A percentile compares a stretch with the other conserved stretches of the same genome.
phyloP scores from a whole-genome alignment of 2,888 invertebrate species.

The Pogonocherus hispidulus region DNA sequence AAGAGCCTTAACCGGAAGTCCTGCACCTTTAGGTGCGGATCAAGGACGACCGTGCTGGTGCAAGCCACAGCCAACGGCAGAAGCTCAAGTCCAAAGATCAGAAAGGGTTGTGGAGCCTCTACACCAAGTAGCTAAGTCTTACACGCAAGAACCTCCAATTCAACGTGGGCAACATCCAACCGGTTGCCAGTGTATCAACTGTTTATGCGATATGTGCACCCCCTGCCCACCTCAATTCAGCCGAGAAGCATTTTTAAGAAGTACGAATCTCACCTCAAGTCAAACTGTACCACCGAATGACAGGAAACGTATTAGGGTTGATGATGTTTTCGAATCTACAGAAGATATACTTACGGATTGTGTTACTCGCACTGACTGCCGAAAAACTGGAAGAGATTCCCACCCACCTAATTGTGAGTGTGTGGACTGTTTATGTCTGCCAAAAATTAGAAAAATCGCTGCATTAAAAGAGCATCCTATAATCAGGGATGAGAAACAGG shows the following conservation, averaged over 20 bases:
- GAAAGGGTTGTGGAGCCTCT: not conserved
- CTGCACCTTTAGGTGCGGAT: constrained; percentile 10
- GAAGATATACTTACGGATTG: not conserved
- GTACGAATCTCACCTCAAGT: not conserved
- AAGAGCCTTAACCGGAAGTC: constrained; percentile 25
- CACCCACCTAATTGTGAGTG: constrained; percentile 53
- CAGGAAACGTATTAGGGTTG: constrained; percentile 30
- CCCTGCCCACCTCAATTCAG: constrained; percentile 20
- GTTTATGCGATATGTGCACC: constrained; percentile 34
- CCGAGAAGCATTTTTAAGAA: not conserved
- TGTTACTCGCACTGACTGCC: not conserved
- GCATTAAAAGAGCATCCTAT: constrained; percentile 48
- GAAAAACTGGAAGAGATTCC: not conserved
- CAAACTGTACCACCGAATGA: constrained; percentile 10
- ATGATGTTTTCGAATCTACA: constrained; percentile 30
- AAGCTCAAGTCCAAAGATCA: not conserved
- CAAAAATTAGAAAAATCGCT: constrained; percentile 49
- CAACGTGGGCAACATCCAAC: constrained; percentile 33
- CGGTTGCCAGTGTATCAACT: constrained; percentile 38
- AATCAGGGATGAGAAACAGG: constrained; percentile 50
- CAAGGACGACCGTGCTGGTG: constrained; percentile 34
- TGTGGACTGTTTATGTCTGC: constrained; percentile 52
- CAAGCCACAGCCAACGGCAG: not conserved
- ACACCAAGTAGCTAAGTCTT: not conserved
- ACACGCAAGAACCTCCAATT: not conserved